Base-by-base conservation (phyloP, 2,113 vertebrate species). In the Mola mola region DNA sequence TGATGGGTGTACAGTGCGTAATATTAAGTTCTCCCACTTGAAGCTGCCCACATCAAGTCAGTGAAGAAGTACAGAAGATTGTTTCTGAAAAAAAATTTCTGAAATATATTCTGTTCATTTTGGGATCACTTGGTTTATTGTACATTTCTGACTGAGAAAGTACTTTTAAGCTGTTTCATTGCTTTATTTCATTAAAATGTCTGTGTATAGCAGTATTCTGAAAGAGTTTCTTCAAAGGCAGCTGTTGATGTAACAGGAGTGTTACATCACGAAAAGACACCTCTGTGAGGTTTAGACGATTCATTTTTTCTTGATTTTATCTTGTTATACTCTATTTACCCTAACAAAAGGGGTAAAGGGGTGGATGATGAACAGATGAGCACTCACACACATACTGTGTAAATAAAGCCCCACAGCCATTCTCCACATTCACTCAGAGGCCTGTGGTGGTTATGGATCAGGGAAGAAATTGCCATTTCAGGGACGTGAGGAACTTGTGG, bases 391-490 rank as follows among this genome's bases (percentile, higher is more conserved):
- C 33, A 55, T 1, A 10, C 49, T 42, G 55, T 26, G 46, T 74
- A 74, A 52, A 65, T 74, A 28, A 48, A 46, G 38, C 36, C 37
- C 43, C 8, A 4, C 17, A 49, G 57, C 19, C 48, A 4, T 63
- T 71, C 46, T 29, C 28, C 6, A 17, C 49, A 70, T 43, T 46
- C 11, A 57, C 41, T 51, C 3, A 1, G 24, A 46, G 24, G 53
- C 28, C 60, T 68, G 51, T 29, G n/a, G 72, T 66, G 46, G 10
- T 48, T 75, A 80, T 65, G 25, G 67, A 85, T 78, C 46, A 47
- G 22, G 62, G 49, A 42, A 75, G 21, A 83, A 71, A 60, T 59
- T 46, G 59, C 47, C 22, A n/a, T 72, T 78, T 81, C 51, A 55
- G 55, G 21, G 65, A 53, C 6, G 47, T 79, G 86, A 82, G 48